Percentiles rank a stretch among this genome's conserved stretches.
These are phyloP conservation scores for Syngnathus rostellatus DNA, from an alignment of 2,797 vertebrate species.

Conservation along the genomic window DNA sequence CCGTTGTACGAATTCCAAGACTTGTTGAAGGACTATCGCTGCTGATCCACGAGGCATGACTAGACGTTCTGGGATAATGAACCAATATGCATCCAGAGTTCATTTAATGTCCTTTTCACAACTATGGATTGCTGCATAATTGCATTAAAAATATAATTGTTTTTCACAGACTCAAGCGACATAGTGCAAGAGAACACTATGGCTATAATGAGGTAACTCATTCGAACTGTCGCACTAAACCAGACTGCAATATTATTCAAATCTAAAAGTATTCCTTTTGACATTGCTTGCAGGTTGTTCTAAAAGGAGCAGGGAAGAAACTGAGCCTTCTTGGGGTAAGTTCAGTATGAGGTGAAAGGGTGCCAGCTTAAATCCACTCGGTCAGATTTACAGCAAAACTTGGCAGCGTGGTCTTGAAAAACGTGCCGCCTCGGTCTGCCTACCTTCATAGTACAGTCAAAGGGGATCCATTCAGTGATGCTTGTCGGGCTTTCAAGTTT, in stretches of 20 bases:
- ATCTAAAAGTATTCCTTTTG: not conserved
- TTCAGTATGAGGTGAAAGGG: constrained; percentile 12
- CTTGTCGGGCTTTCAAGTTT: not conserved
- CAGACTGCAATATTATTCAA: not conserved
- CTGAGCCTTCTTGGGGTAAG: constrained; percentile 74
- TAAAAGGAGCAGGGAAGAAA: constrained; percentile 73
- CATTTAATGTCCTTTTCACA: constrained; percentile 3
- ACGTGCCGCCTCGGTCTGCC: no score
- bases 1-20: constrained; percentile 40
- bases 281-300: constrained; percentile 59
- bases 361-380: not conserved
- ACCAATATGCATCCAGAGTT: constrained; percentile 9
- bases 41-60: constrained; percentile 35
- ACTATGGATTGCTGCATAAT: constrained; percentile 4
- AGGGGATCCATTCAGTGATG: not conserved
- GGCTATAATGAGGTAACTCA: constrained; percentile 71
- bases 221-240: not conserved
- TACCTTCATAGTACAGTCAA: no score
- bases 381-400: not conserved
- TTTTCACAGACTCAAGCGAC: constrained; percentile 61
- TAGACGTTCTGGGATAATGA: constrained; percentile 24
- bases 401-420: no score
- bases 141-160: constrained; percentile 6
- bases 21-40: constrained; percentile 20
- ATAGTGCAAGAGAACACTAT: constrained; percentile 62